Percentiles rank a stretch among this genome's conserved stretches.
Evolutionary conservation across 2,888 invertebrate species (phyloP).

Genomic region (Strigamia transsilvanica): DNA sequence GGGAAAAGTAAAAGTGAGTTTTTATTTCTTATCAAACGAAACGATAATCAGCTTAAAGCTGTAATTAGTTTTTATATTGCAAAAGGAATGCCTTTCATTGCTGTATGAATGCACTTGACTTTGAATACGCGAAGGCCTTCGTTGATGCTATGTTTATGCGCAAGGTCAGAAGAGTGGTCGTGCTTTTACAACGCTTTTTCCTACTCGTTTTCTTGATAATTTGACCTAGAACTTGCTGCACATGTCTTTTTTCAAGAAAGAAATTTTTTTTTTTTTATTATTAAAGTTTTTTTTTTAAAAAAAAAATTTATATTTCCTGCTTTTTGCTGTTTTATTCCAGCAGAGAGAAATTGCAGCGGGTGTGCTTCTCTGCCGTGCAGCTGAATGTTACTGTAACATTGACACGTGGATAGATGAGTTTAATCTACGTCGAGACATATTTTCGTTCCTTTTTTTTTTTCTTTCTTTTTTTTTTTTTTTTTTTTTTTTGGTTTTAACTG

Average conservation of each 20-base stretch:
- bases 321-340: neutral
- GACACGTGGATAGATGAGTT: conserved; percentile 35
- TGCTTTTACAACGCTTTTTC: conserved; percentile 20
- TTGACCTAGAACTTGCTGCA: neutral
- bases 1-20: conserved; percentile 24
- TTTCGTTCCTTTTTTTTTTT: conserved; percentile 11
- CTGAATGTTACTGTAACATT: conserved; percentile 44
- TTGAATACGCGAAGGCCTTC: conserved; percentile 31
- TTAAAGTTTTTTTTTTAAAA: neutral
- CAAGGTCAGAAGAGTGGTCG: conserved; percentile 37
- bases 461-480: neutral
- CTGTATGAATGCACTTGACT: conserved; percentile 39
- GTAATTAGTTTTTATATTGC: conserved; percentile 25
- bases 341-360: neutral
- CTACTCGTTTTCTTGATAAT: neutral
- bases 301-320: neutral
- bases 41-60: conserved; percentile 21
- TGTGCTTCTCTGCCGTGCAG: conserved; percentile 25
- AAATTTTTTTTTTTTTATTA: neutral
- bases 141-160: conserved; percentile 23
- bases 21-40: conserved; percentile 37
- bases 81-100: conserved; percentile 32
- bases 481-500: neutral
- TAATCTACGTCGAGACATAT: conserved; percentile 20
- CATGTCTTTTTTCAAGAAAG: neutral